Conservation (phyloP, 2,888 invertebrate species). For the Criorhina ranunculi region DNA sequence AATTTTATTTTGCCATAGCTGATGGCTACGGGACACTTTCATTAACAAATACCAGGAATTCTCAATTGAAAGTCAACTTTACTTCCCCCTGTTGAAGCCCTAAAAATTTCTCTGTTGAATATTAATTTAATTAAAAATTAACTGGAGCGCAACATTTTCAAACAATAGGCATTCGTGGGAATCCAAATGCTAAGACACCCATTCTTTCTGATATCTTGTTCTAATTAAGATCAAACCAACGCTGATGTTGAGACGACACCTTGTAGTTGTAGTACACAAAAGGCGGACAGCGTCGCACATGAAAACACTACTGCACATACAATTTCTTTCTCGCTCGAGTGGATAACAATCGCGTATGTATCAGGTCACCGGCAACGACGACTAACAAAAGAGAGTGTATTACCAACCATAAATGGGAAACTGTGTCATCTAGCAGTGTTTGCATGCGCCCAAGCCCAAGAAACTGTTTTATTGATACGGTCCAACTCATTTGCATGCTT, state of each 20-base stretch:
- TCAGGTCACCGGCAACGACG: slow-evolving; percentile 54
- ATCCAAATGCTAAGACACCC: neutral
- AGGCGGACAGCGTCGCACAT: slow-evolving; percentile 5
- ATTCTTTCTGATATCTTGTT: neutral
- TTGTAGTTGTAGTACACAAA: slow-evolving; percentile 19
- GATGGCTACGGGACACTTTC: slow-evolving; percentile 20
- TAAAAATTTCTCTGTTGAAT: neutral
- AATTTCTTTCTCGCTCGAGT: slow-evolving; percentile 61
- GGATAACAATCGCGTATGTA: slow-evolving; percentile 57
- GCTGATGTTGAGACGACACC: slow-evolving; percentile 16
- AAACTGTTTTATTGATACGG: slow-evolving; percentile 70
- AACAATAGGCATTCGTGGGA: slow-evolving; percentile 3
- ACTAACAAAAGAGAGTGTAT: slow-evolving; percentile 11
- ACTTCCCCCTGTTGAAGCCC: neutral
- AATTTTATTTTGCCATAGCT: slow-evolving; percentile 33
- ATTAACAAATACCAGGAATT: slow-evolving; percentile 44
- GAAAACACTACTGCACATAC: neutral
- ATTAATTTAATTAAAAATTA: slow-evolving; percentile 13
- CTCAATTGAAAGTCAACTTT: slow-evolving; percentile 9
- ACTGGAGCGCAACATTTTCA: slow-evolving; percentile 9
- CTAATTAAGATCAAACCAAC: neutral
- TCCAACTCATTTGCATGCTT: slow-evolving; percentile 70
- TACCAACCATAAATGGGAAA: slow-evolving; percentile 56
- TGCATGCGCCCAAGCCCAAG: slow-evolving; percentile 57
- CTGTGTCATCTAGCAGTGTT: slow-evolving; percentile 64